Evolutionary conservation across 2,888 invertebrate species (phyloP), one percentile per base, ranked within the genome.

Genomic region (Ectemnius continuus): DNA sequence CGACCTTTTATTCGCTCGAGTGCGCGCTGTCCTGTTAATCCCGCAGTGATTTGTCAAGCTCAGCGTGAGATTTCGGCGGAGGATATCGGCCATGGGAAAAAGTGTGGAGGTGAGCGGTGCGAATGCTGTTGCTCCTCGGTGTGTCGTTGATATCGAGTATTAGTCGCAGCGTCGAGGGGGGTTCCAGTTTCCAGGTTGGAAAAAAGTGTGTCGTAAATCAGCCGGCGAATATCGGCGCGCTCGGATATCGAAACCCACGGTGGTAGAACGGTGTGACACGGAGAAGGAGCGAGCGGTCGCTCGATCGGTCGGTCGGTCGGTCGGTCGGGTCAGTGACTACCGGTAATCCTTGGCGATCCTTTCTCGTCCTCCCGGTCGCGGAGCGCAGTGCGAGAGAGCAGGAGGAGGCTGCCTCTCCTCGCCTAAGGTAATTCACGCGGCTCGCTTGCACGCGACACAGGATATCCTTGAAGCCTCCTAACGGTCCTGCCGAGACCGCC

Each of bases 391-490:
- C n/a, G n/a, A n/a, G 52, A 36, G 36, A 36, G 36, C 36, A 36
- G 11, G 36, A 36, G 11, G 36, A 36, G 36, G 36, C 36, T 11
- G 36, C 11, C 16, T 16, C 52, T 52, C 52, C 52, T 52, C 52
- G 28, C 73, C 75, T 79, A 84, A 85, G 85, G 86, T 85, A 87
- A 88, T 85, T 88, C 84, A 85, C 86, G 85, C 86, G 84, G 86
- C 82, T 88, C 83, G 81, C 81, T 87, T 86, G 83, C 86, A 87
- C 84, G 84, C 84, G 88, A 88, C 89, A 87, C 89, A 87, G 88
- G 90, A 90, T 89, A 90, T 89, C 89, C 89, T 88, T 87, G 88
- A 89, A 88, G 86, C 87, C 87, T 83, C 79, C 83, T 89, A 89
- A 89, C 88, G 88, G 88, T 87, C 83, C 81, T 81, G 74, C 28